Conservation (phyloP, 2,113 vertebrate species). For the Brachyistius frenatus region DNA sequence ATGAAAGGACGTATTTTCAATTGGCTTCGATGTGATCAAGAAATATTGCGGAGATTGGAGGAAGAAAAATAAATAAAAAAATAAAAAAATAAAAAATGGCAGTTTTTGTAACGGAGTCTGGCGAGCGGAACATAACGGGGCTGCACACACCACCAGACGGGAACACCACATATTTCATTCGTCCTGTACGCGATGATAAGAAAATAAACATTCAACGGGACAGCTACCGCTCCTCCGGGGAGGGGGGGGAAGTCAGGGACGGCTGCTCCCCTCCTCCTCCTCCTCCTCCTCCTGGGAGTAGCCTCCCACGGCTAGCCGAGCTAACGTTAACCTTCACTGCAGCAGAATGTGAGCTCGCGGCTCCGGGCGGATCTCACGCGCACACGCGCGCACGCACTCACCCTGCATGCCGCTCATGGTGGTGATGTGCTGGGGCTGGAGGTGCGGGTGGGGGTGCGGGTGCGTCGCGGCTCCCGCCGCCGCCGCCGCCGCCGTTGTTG, state of each 20-base stretch:
- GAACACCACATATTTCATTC: neutral
- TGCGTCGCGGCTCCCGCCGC: slow-evolving; percentile 69
- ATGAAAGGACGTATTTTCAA: accelerated
- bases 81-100: neutral
- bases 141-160: slow-evolving; percentile 5
- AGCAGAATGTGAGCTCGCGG: slow-evolving; percentile 9
- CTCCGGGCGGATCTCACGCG: neutral
- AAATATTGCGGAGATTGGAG: accelerated
- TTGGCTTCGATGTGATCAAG: neutral
- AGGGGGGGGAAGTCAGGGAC: neutral
- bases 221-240: neutral
- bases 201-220: too few relatives aligned
- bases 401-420: slow-evolving; percentile 94
- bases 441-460: slow-evolving; percentile 51
- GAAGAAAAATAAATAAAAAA: too few relatives aligned
- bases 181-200: too few relatives aligned
- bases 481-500: slow-evolving; percentile 55
- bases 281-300: slow-evolving; percentile 49
- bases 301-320: slow-evolving; percentile 68
- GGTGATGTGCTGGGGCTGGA: slow-evolving; percentile 79
- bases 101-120: neutral
- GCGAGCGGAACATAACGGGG: neutral
- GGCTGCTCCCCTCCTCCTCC: neutral
- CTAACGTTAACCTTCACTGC: slow-evolving; percentile 72
- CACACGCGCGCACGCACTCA: slow-evolving; percentile 71